Conservation (phyloP, 2,113 vertebrate species). For the Falcunculus frontatus region DNA sequence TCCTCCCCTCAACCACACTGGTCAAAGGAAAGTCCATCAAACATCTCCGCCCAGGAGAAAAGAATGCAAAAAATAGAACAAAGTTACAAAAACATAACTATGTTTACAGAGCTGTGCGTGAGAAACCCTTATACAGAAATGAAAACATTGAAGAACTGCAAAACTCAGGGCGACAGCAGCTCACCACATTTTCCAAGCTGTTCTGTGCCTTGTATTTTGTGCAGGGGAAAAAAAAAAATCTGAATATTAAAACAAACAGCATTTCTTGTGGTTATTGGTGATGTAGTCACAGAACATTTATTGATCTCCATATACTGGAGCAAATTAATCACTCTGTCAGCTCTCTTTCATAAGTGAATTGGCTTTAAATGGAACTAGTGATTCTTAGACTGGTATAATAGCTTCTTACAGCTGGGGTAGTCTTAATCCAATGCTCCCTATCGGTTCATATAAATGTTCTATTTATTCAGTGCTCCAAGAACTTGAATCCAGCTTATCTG, state of each 20-base stretch:
- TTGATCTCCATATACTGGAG: background rate
- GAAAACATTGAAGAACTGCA: too few species aligned
- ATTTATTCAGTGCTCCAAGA: background rate
- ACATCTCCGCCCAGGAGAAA: too few species aligned
- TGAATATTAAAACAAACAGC: background rate
- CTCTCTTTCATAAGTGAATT: background rate
- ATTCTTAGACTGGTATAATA: background rate
- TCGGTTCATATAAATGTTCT: background rate
- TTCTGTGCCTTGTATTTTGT: background rate
- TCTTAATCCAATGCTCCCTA: background rate
- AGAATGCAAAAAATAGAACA: too few species aligned
- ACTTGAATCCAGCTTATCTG: background rate
- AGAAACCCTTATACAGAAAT: too few species aligned
- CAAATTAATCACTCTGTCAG: background rate
- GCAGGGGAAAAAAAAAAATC: background rate
- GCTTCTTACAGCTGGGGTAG: background rate
- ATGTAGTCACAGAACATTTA: background rate
- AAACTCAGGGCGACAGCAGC: too few species aligned
- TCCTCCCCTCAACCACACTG: too few species aligned
- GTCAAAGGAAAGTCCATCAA: too few species aligned
- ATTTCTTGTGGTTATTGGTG: background rate
- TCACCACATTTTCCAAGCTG: accelerated
- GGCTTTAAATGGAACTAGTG: background rate
- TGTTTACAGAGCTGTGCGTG: too few species aligned
- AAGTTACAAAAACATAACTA: too few species aligned